A percentile compares a stretch with the other conserved stretches of the same genome.
phyloP scores from a whole-genome alignment of 1,140 invertebrate species.

The Pogonomyrmex barbatus region DNA sequence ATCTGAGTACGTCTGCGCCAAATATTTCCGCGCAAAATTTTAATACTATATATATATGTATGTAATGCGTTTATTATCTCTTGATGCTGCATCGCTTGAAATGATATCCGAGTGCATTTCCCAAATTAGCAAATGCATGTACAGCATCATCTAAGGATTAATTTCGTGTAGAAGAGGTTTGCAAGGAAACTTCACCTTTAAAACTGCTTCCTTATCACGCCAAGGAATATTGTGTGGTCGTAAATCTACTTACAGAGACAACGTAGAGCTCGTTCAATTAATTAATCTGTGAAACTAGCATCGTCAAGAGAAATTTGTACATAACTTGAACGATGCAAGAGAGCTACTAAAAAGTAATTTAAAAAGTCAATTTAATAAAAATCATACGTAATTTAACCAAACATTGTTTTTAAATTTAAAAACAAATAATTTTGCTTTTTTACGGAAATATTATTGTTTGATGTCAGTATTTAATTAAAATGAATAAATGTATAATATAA shows the following conservation, averaged over 20 bases:
- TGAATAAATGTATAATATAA: not conserved
- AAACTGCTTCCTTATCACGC: constrained; percentile 61
- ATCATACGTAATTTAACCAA: not conserved
- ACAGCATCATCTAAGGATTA: not conserved
- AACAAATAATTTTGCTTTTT: too few species aligned
- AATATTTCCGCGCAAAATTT: not conserved
- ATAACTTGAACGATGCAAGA: not conserved
- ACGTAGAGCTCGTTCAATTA: constrained; percentile 61
- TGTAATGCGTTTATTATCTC: not conserved
- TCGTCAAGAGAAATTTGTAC: constrained; percentile 64
- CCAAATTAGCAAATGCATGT: constrained; percentile 6
- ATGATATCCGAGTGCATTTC: constrained; percentile 13
- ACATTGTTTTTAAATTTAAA: too few species aligned
- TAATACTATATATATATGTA: not conserved
- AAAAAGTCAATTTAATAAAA: not conserved
- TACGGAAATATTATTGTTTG: not conserved
- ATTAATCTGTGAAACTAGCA: constrained; percentile 68
- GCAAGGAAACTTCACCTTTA: constrained; percentile 61
- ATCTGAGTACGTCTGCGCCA: not conserved
- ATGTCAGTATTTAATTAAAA: not conserved
- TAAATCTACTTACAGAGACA: constrained; percentile 63
- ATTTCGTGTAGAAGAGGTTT: constrained; percentile 41
- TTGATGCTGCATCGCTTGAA: not conserved
- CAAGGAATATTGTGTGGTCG: constrained; percentile 66
- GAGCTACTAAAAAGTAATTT: constrained; percentile 13